Base-by-base conservation (phyloP, 2,888 invertebrate species). In the Pediacus dermestoides region DNA sequence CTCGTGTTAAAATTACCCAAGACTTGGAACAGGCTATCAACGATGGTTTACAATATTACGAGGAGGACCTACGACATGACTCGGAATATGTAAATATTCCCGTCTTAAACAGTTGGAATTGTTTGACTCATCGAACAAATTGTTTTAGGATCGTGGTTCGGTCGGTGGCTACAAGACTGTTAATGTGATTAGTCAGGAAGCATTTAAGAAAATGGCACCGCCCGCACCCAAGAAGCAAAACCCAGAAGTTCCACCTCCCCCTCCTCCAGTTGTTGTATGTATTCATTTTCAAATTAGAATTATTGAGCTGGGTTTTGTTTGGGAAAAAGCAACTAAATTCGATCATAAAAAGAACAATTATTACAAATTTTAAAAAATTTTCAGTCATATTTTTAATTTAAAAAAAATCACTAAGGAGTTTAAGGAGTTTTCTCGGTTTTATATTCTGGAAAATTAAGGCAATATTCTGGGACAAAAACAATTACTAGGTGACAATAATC, bases 21-120 rank as follows among this genome's bases (percentile, higher is more conserved):
- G 94, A 96, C 62, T 73, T 96, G 55, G 93, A 88, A 55, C 88
- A 93, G 72, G 87, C 90, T 26, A 99, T 99, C 55, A 94, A 95
- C 55, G 94, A 97, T 67, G 97, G 97, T n/a, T 77, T 99, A 11
- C 84, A 81, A 62, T 88, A 91, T 58, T 99, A 97, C 57, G 97
- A 99, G 70, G 92, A 95, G 63, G 94, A 95, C 63, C 70, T 97
- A 36, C 90, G 91, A 91, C 82, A 74, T 23, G 77, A 81, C 45
- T 37, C 44, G 16, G 58, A 58, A 26, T 54, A 48, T 38, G 57
- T 59, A 55, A 45, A 53, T 46, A 23, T 21, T 36, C 16, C 3
- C 9, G 9, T 3, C n/a, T n/a, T n/a, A 37, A 21, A 26, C 4
- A 28, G 3, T 13, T 28, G 16, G n/a, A 26, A 26, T 26, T 9